Evolutionary conservation across 2,888 invertebrate species (phyloP).

Genomic region (Microplitis manilae): DNA sequence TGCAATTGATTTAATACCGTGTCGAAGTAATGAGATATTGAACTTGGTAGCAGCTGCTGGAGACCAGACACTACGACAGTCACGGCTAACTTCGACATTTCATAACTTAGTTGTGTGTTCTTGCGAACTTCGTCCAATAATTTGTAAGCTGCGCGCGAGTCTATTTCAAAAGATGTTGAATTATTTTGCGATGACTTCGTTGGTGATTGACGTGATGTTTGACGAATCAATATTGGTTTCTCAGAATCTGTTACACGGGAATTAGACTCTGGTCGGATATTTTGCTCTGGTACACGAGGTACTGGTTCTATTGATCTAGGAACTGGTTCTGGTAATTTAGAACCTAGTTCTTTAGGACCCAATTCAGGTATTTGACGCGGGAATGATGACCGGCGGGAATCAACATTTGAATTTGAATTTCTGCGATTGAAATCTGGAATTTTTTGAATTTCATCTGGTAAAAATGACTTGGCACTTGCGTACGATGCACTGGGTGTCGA

Average conservation of each 20-base stretch:
- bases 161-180: conserved; percentile 61
- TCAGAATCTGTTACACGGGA: conserved; percentile 49
- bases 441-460: conserved; percentile 40
- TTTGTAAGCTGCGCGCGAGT: conserved; percentile 78
- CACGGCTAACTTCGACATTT: conserved; percentile 88
- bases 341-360: conserved; percentile 33
- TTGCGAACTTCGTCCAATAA: conserved; percentile 85
- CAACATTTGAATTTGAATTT: conserved; percentile 43
- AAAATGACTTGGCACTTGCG: conserved; percentile 52
- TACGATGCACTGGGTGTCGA: conserved; percentile 57
- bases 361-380: conserved; percentile 61
- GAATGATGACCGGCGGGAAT: conserved; percentile 55
- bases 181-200: conserved; percentile 54
- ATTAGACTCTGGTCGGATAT: background rate
- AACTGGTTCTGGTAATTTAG: conserved; percentile 53
- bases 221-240: conserved; percentile 57
- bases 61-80: conserved; percentile 81
- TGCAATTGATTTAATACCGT: conserved; percentile 75
- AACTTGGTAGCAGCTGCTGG: conserved; percentile 75
- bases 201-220: conserved; percentile 59
- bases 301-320: conserved; percentile 33
- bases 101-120: conserved; percentile 89
- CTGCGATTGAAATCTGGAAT: conserved; percentile 34
- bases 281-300: background rate
- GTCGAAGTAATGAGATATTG: conserved; percentile 76